phyloP scores from a whole-genome alignment of 2,797 vertebrate species.

The Gymnocypris eckloni region DNA sequence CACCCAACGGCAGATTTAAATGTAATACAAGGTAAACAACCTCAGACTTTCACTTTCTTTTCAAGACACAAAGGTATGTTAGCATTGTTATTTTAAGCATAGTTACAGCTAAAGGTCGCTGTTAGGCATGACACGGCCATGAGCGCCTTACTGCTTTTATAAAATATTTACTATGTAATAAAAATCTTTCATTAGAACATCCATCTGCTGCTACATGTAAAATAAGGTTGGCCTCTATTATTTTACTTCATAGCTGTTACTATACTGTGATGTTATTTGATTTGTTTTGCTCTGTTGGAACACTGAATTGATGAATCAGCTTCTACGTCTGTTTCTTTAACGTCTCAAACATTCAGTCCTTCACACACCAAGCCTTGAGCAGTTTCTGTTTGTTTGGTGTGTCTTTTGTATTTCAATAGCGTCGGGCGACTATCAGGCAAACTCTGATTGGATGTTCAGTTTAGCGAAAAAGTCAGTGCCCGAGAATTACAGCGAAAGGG shows the following conservation, averaged over 20 bases:
- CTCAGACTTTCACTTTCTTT: background rate
- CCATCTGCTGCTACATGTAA: background rate
- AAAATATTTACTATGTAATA: background rate
- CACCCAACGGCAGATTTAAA: slow-evolving; percentile 98
- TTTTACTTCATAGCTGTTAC: background rate
- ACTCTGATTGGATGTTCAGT: no score
- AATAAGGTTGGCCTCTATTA: background rate
- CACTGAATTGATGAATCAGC: background rate
- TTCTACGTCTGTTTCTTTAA: background rate
- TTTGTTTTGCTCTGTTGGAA: background rate
- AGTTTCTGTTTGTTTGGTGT: no score
- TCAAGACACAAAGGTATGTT: background rate
- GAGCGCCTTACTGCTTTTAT: background rate
- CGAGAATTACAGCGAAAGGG: no score
- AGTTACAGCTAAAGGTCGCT: background rate
- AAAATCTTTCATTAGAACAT: background rate
- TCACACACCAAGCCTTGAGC: no score
- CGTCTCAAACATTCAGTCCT: background rate
- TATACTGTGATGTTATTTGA: background rate
- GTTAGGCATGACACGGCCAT: background rate
- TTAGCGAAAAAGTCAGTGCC: no score
- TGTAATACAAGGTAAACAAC: slow-evolving; percentile 93
- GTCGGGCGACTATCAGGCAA: no score
- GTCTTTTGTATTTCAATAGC: no score
- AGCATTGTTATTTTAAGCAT: background rate